Evolutionary conservation across 2,113 vertebrate genomes (phyloP).

Genomic region (Crotalus horridus): DNA sequence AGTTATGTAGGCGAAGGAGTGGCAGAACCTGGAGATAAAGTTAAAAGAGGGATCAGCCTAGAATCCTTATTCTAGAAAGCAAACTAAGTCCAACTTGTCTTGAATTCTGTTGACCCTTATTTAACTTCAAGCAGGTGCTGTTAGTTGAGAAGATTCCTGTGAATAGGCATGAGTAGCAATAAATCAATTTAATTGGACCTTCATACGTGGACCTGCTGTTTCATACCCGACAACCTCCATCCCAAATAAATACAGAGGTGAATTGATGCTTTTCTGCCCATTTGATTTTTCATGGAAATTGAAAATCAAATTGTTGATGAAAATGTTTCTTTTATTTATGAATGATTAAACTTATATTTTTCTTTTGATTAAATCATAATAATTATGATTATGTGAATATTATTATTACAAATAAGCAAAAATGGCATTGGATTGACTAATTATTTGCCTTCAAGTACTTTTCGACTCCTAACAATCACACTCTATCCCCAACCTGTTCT

Average conservation of each 20-base stretch:
- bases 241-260: constrained; percentile 12
- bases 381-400: not conserved
- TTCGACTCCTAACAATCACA: not conserved
- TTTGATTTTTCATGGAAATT: constrained; percentile 21
- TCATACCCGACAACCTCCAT: not conserved
- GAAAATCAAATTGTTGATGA: constrained; percentile 9
- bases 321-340: constrained; percentile 21
- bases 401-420: constrained; percentile 38
- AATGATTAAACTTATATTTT: constrained; percentile 11
- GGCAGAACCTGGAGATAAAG: not conserved
- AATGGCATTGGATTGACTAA: constrained; percentile 19
- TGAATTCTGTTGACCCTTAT: not conserved
- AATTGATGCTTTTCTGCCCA: constrained; percentile 14
- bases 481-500: not conserved
- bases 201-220: not conserved
- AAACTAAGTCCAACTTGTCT: not conserved
- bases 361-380: constrained; percentile 33
- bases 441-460: not conserved
- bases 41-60: not conserved
- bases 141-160: not conserved
- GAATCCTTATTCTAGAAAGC: not conserved
- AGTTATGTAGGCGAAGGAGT: not conserved
- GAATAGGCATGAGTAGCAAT: not conserved
- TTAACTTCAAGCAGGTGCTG: not conserved
- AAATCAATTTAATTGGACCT: not conserved